Evolutionary conservation across 1,140 invertebrate genomes (phyloP).

Genomic region (Leptopilina boulardi): DNA sequence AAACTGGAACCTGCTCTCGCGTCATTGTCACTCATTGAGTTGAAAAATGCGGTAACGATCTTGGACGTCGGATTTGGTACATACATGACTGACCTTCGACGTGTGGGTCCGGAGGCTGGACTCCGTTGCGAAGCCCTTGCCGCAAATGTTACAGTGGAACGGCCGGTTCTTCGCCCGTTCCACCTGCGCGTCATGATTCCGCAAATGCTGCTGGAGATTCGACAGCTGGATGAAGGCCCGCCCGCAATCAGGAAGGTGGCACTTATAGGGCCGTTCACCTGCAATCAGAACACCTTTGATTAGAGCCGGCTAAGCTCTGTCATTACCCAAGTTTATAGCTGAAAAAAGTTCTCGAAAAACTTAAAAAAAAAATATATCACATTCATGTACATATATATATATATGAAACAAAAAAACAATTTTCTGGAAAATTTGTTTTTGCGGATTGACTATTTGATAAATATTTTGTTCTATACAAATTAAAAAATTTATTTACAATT

Average conservation of each 20-base stretch:
- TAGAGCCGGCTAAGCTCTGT: slow-evolving; percentile 37
- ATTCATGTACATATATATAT: too few species aligned
- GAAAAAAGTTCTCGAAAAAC: slow-evolving; percentile 25
- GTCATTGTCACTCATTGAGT: slow-evolving; percentile 49
- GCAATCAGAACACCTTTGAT: slow-evolving; percentile 72
- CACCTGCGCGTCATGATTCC: slow-evolving; percentile 97
- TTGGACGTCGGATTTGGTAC: slow-evolving; percentile 78
- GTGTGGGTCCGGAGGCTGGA: slow-evolving; percentile 96
- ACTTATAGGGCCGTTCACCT: slow-evolving; percentile 98
- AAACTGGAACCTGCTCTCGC: slow-evolving; percentile 54
- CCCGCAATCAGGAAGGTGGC: slow-evolving; percentile 95
- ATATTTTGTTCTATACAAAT: too few species aligned
- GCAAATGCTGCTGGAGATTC: slow-evolving; percentile 96
- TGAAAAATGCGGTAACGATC: slow-evolving; percentile 55
- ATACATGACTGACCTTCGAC: slow-evolving; percentile 93
- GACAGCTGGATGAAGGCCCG: slow-evolving; percentile 98
- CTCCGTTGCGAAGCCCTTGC: slow-evolving; percentile 97
- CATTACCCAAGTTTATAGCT: slow-evolving; percentile 29
- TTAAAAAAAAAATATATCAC: neutral
- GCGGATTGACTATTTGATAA: too few species aligned
- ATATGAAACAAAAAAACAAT: too few species aligned
- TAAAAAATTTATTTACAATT: too few species aligned
- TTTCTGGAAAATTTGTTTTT: too few species aligned
- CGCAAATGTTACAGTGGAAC: slow-evolving; percentile 97
- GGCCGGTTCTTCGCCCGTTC: slow-evolving; percentile 96